Percentiles rank a stretch among this genome's conserved stretches.
Conservation (phyloP, 2,113 vertebrate species). For the Pachyramphus minor region DNA sequence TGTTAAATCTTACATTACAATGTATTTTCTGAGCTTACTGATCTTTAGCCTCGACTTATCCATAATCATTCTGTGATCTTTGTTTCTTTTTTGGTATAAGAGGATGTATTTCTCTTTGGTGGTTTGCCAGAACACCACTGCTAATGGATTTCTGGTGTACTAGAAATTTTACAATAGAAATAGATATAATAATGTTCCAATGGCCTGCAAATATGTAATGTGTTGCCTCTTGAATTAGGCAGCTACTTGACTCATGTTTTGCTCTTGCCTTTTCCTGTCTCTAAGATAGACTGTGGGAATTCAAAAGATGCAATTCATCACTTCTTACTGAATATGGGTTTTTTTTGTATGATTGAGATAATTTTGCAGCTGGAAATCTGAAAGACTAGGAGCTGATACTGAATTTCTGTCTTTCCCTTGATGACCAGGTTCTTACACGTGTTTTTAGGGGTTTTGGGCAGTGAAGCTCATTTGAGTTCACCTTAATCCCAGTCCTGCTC, state of each 20-base stretch:
- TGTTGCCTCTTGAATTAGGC: background rate
- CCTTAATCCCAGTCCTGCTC: background rate
- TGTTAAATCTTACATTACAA: slow-evolving; percentile 12
- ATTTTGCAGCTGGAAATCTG: background rate
- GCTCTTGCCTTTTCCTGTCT: background rate
- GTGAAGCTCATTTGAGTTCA: background rate
- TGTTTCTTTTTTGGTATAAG: slow-evolving; percentile 13
- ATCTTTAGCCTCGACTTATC: slow-evolving; percentile 40
- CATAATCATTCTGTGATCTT: slow-evolving; percentile 32
- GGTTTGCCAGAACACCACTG: slow-evolving; percentile 32
- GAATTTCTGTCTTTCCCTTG: background rate
- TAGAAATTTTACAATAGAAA: slow-evolving; percentile 15
- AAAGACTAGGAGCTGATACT: background rate
- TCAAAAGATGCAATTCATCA: background rate
- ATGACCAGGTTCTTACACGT: background rate
- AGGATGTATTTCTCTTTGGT: slow-evolving; percentile 46
- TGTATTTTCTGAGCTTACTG: slow-evolving; percentile 1
- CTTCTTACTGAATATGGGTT: background rate
- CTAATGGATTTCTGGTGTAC: slow-evolving; percentile 49
- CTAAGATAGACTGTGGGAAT: background rate
- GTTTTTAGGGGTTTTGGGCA: background rate
- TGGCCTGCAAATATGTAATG: background rate
- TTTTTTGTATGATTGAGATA: too few species aligned
- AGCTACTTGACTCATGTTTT: background rate
- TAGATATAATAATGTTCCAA: background rate